Evolutionary conservation across 2,113 vertebrate species (phyloP).

Genomic region (Mirza zaza): DNA sequence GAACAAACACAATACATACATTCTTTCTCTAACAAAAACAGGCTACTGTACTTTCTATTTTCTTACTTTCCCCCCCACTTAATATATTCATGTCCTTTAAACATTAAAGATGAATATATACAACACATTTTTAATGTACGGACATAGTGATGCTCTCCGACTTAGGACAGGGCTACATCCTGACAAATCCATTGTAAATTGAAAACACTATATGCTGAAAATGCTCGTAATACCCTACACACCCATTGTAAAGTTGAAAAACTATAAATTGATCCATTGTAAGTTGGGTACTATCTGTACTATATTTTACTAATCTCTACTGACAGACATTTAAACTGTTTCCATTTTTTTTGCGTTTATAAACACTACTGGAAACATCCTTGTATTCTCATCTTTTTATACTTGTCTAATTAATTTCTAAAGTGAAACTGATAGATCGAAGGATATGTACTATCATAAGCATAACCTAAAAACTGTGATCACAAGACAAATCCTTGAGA

Average conservation of each 20-base stretch:
- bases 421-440: slow-evolving; percentile 3
- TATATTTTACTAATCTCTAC: slow-evolving; percentile 4
- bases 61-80: not conserved
- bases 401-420: slow-evolving; percentile 29
- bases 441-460: not conserved
- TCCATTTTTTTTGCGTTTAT: not conserved
- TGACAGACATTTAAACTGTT: not conserved
- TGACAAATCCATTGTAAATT: not conserved
- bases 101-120: not conserved
- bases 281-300: not conserved
- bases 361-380: slow-evolving; percentile 17
- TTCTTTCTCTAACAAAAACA: not conserved
- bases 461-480: not conserved
- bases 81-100: slow-evolving; percentile 30
- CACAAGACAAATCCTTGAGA: slow-evolving; percentile 2
- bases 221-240: not conserved
- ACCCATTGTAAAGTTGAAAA: not conserved
- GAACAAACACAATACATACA: not conserved
- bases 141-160: not conserved
- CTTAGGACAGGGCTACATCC: not conserved
- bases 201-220: not conserved
- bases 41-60: not conserved
- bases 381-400: not conserved
- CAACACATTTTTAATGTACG: not conserved
- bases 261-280: not conserved